These are phyloP conservation scores for Papilio demoleus DNA, from an alignment of 2,888 invertebrate genomes.

Conservation along the genomic window DNA sequence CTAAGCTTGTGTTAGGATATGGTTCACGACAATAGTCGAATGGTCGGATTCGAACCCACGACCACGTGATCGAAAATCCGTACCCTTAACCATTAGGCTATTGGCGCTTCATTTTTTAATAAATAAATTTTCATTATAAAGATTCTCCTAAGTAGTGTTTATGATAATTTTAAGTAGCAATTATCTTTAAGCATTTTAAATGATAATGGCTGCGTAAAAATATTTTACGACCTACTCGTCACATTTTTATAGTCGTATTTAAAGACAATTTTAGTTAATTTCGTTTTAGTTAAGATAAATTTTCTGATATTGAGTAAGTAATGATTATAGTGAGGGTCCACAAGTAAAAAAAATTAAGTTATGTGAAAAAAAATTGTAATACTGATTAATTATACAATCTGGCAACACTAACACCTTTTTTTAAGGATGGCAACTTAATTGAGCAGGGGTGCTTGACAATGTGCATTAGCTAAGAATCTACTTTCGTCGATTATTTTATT, in stretches of 20 bases:
- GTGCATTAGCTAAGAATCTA: too few species aligned
- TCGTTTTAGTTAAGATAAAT: conserved; percentile 7
- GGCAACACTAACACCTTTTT: not conserved
- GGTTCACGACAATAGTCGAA: too few species aligned
- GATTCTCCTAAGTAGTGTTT: too few species aligned
- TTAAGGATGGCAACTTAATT: not conserved
- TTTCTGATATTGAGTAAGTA: not conserved
- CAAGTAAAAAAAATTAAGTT: not conserved
- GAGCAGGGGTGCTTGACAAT: too few species aligned
- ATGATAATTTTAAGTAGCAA: conserved; percentile 10
- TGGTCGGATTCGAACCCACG: too few species aligned
- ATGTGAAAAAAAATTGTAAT: not conserved
- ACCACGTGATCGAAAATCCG: too few species aligned
- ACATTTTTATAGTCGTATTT: conserved; percentile 23
- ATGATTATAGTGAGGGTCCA: not conserved
- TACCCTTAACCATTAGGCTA: too few species aligned
- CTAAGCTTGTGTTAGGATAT: too few species aligned
- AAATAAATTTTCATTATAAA: too few species aligned
- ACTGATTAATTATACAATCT: not conserved
- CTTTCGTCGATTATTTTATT: not conserved
- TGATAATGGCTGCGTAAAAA: conserved; percentile 18
- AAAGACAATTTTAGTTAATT: conserved; percentile 15
- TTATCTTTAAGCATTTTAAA: conserved; percentile 15
- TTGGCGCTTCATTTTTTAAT: too few species aligned
- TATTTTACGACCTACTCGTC: conserved; percentile 7